These are phyloP conservation scores for Drosophila lini DNA, from an alignment of 1,140 invertebrate genomes.

Conservation along the genomic window DNA sequence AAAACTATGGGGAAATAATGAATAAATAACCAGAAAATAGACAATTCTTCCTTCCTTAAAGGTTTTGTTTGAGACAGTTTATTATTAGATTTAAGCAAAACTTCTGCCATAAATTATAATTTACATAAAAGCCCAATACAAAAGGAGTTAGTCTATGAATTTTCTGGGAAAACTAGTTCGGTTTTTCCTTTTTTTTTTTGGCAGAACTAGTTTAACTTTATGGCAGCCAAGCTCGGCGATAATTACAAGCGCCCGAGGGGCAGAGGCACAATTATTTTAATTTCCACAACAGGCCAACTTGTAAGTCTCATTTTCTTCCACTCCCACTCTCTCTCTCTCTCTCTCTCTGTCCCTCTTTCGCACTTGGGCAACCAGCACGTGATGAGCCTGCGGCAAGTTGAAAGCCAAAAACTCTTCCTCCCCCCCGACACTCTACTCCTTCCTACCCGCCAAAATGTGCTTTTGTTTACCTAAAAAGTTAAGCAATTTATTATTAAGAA, in stretches of 20 bases:
- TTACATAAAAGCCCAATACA: slow-evolving; percentile 8
- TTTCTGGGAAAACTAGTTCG: slow-evolving; percentile 10
- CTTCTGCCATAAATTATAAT: slow-evolving; percentile 27
- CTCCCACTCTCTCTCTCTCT: neutral
- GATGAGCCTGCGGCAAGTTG: slow-evolving; percentile 61
- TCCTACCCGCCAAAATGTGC: slow-evolving; percentile 44
- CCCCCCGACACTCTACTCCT: neutral
- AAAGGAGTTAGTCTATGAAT: slow-evolving; percentile 1
- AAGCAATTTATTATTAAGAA: slow-evolving; percentile 80
- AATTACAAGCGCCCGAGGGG: slow-evolving; percentile 42
- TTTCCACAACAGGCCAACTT: slow-evolving; percentile 43
- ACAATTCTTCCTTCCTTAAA: neutral
- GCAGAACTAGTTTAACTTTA: slow-evolving; percentile 29
- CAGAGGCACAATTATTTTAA: slow-evolving; percentile 43
- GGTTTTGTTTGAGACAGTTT: neutral
- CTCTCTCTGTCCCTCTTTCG: neutral
- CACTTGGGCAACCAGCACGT: slow-evolving; percentile 40
- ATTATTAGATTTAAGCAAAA: slow-evolving; percentile 1
- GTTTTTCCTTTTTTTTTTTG: neutral
- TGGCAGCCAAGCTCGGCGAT: slow-evolving; percentile 18
- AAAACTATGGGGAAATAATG: neutral
- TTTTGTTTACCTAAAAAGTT: slow-evolving; percentile 80
- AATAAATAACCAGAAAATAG: neutral
- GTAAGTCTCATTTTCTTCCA: slow-evolving; percentile 20
- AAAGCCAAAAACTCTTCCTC: slow-evolving; percentile 45